A percentile compares a stretch with the other conserved stretches of the same genome.
Conservation (phyloP, 2,888 invertebrate species). For the Melanotus villosus region DNA sequence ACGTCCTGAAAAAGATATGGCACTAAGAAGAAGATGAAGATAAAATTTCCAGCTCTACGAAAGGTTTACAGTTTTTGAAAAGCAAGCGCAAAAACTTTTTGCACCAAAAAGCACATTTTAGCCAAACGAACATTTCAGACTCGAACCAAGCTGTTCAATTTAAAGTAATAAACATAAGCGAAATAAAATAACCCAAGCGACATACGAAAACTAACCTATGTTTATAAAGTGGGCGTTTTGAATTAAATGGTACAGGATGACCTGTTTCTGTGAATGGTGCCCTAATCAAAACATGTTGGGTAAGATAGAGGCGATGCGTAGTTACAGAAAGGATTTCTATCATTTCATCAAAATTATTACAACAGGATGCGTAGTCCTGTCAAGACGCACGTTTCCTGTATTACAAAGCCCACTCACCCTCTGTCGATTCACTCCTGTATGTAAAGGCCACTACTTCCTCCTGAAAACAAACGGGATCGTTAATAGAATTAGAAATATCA, state of each 20-base stretch:
- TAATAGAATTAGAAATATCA: too few relatives aligned
- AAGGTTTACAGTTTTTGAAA: too few relatives aligned
- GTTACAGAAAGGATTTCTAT: conserved; percentile 25
- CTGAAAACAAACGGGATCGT: conserved; percentile 12
- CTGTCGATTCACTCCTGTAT: conserved; percentile 28
- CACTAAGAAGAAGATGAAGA: too few relatives aligned
- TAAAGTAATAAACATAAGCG: too few relatives aligned
- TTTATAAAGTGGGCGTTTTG: not conserved
- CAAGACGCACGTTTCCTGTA: conserved; percentile 22
- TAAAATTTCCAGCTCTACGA: too few relatives aligned
- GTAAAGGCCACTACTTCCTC: conserved; percentile 9
- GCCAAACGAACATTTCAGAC: too few relatives aligned
- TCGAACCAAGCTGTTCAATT: too few relatives aligned
- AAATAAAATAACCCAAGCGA: too few relatives aligned
- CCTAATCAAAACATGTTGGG: not conserved
- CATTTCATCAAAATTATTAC: conserved; percentile 33
- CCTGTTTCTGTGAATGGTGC: conserved; percentile 7
- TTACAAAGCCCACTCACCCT: conserved; percentile 26
- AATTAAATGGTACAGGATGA: not conserved
- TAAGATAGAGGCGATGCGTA: conserved; percentile 6
- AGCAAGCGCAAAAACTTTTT: too few relatives aligned
- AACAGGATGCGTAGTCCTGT: conserved; percentile 13
- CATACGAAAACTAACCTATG: too few relatives aligned
- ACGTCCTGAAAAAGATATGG: too few relatives aligned
- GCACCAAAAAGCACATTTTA: too few relatives aligned